Evolutionary conservation across 2,797 vertebrate species (phyloP).

Genomic region (Pelobates cultripes): DNA sequence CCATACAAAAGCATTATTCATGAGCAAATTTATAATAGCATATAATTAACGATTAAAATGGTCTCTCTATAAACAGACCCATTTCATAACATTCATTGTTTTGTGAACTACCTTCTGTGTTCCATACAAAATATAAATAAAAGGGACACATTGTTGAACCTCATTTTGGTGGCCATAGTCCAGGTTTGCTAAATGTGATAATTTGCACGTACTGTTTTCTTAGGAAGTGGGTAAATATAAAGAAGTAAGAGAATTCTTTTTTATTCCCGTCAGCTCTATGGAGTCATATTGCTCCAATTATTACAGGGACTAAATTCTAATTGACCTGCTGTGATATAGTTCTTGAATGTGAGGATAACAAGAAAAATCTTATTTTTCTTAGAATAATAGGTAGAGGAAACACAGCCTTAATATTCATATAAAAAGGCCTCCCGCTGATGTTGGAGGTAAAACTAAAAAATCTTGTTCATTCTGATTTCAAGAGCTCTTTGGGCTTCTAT

Average conservation of each 20-base stretch:
- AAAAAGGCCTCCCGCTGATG: constrained; percentile 50
- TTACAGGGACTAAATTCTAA: constrained; percentile 48
- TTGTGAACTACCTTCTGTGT: neutral
- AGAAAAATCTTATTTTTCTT: constrained; percentile 50
- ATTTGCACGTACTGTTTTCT: constrained; percentile 23
- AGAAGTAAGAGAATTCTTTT: constrained; percentile 13
- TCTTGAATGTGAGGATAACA: constrained; percentile 44
- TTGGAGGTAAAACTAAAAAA: constrained; percentile 47
- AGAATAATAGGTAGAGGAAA: constrained; percentile 49
- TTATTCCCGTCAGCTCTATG: constrained; percentile 36
- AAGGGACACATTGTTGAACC: neutral
- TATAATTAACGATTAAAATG: constrained; percentile 4
- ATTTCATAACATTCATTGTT: neutral
- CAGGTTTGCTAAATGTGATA: neutral
- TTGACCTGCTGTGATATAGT: constrained; percentile 55
- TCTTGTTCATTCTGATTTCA: constrained; percentile 35
- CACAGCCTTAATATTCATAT: constrained; percentile 50
- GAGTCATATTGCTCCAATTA: constrained; percentile 37
- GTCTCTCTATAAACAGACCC: neutral
- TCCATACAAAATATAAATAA: constrained; percentile 1
- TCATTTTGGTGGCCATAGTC: neutral
- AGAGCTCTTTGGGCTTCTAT: constrained; percentile 39
- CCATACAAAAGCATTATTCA: neutral
- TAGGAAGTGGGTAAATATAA: constrained; percentile 12
- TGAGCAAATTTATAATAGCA: neutral